phyloP scores from a whole-genome alignment of 2,888 invertebrate species.

The Drosophila buzzatii region DNA sequence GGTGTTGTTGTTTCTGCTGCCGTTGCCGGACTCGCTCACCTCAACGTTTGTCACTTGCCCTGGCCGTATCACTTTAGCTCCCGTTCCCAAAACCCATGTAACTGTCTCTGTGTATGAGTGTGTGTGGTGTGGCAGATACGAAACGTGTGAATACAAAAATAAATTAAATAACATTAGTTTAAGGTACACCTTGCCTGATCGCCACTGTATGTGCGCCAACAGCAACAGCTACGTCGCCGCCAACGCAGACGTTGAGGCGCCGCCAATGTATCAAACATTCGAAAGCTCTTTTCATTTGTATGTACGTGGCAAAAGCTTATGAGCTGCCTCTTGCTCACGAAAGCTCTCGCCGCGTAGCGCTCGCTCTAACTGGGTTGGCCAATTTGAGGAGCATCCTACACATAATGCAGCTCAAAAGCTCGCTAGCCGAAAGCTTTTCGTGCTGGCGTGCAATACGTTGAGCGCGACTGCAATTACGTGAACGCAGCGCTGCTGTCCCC shows the following conservation, averaged over 20 bases:
- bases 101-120: conserved; percentile 3
- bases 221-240: conserved; percentile 41
- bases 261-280: conserved; percentile 47
- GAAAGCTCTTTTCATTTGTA: conserved; percentile 17
- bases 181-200: conserved; percentile 76
- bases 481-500: not conserved
- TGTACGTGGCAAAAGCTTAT: conserved; percentile 10
- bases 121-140: conserved; percentile 24
- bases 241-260: conserved; percentile 73
- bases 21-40: conserved; percentile 44
- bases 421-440: conserved; percentile 18
- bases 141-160: conserved; percentile 80
- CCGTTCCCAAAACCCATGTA: conserved; percentile 17
- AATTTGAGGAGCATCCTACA: conserved; percentile 22
- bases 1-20: conserved; percentile 15
- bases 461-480: conserved; percentile 28
- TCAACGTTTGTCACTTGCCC: conserved; percentile 51
- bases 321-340: conserved; percentile 6
- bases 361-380: not conserved
- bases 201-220: conserved; percentile 61
- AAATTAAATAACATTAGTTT: conserved; percentile 80
- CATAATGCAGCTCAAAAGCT: conserved; percentile 31
- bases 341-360: conserved; percentile 31
- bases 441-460: conserved; percentile 11
- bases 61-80: conserved; percentile 23